Base-by-base conservation (phyloP, 23 tunicate genomes). In the Botrylloides violaceus region DNA sequence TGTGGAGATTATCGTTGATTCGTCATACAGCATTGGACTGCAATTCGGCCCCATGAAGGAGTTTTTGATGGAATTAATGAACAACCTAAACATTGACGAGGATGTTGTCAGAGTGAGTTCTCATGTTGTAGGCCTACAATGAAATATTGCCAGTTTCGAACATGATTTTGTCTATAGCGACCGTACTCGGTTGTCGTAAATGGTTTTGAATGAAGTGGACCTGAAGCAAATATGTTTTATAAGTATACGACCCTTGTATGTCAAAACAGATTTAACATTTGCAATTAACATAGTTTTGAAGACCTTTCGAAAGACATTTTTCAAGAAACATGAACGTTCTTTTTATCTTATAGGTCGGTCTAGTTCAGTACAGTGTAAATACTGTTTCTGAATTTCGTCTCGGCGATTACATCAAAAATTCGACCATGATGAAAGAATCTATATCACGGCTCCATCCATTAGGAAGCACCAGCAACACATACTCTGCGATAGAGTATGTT, bases 401-500 rank as follows among this genome's bases (percentile, higher is more conserved):
- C 4, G 24, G 58, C 34, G 59, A 56, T 1, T 34, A 75, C 60
- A 58, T 58, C 4, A 34, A 75, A 12, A 49, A 82, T 59, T 31
- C 36, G 47, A n/a, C 31, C 7, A 75, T 59, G 29, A 75, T 82
- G 66, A 18, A 58, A 19, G 18, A 76, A 24, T 32, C 38, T 15
- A 75, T 82, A 32, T 36, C 49, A 2, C 12, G 47, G 35, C 19
- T 82, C 66, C 37, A 36, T 34, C 7, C 34, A 37, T 34, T 82
- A 4, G 59, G 58, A 19, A 80, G 87, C 59, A 65, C 57, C 33
- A 82, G 80, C 4, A 62, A 82, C 33, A 78, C 81, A 23, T 82
- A 75, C 81, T 30, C 73, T 0, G 81, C 81, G 3, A 20, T 82
- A 24, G 38, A 53, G 7, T 36, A n/a, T 57, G 58, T 28, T 29